phyloP scores from a whole-genome alignment of 2,797 vertebrate species.

The Spheniscus humboldti region DNA sequence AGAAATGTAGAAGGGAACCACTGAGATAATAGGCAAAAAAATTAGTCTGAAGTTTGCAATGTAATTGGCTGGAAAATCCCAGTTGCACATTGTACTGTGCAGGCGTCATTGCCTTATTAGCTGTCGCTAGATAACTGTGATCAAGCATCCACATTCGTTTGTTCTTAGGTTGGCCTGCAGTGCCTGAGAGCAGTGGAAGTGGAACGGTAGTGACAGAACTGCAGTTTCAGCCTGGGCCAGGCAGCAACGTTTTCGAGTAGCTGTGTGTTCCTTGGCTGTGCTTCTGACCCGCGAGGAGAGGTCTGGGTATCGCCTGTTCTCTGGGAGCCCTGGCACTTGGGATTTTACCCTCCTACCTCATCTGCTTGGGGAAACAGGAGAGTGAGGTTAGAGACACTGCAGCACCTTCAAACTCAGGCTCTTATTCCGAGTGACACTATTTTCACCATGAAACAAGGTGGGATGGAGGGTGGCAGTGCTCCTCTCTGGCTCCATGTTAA shows the following conservation, averaged over 20 bases:
- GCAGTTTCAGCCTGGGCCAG: background rate
- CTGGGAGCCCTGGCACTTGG: background rate
- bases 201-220: rapidly evolving
- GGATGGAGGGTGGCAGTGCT: background rate
- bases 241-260: rapidly evolving
- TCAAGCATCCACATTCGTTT: rapidly evolving
- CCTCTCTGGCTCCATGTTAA: background rate
- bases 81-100: background rate
- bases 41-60: background rate
- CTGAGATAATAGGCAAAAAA: slow-evolving; percentile 12
- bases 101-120: background rate
- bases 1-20: background rate
- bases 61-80: slow-evolving; percentile 51
- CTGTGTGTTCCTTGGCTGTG: rapidly evolving
- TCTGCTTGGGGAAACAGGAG: background rate
- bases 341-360: background rate
- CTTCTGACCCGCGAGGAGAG: background rate
- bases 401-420: background rate
- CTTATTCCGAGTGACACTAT: rapidly evolving
- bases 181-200: background rate
- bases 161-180: background rate
- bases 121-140: background rate
- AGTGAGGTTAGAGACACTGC: background rate
- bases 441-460: rapidly evolving
- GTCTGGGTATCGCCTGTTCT: background rate